These are phyloP conservation scores for Psophia crepitans DNA, from an alignment of 2,113 vertebrate genomes.

Conservation along the genomic window DNA sequence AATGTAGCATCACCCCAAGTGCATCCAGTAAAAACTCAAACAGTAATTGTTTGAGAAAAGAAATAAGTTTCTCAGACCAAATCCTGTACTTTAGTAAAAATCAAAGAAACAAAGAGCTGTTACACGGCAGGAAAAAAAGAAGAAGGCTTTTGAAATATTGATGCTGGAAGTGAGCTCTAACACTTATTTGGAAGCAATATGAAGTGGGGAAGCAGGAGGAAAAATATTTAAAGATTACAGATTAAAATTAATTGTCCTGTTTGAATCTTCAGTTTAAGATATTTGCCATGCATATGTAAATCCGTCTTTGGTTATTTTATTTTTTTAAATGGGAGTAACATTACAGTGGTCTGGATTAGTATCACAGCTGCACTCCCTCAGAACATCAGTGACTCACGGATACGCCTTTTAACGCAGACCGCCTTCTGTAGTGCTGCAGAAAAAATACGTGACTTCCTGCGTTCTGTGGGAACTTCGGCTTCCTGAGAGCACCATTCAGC, in stretches of 20 bases:
- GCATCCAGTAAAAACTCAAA: not conserved
- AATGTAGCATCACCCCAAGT: not conserved
- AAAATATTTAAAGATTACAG: not conserved
- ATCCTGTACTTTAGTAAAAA: not conserved
- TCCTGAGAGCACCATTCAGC: conserved; percentile 53
- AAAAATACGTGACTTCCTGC: conserved; percentile 63
- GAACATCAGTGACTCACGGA: conserved; percentile 51
- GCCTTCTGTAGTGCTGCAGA: conserved; percentile 11
- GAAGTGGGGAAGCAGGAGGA: not conserved
- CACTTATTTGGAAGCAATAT: not conserved
- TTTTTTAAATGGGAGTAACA: conserved; percentile 27
- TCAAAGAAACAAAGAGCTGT: not conserved
- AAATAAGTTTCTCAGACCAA: not conserved
- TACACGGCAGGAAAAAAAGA: not conserved
- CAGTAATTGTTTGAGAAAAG: not conserved
- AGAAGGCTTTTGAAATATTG: not conserved
- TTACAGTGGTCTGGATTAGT: conserved; percentile 27
- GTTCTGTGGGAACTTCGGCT: conserved; percentile 59
- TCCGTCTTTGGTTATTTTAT: not conserved
- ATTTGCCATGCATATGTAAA: not conserved
- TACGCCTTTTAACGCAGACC: conserved; percentile 58
- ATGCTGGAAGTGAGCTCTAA: not conserved
- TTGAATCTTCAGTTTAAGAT: not conserved
- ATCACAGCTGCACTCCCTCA: conserved; percentile 59
- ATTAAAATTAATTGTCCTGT: not conserved